Percentiles rank a stretch among this genome's conserved stretches.
These are phyloP conservation scores for Eulemur coronatus DNA, from an alignment of 2,797 vertebrate species.

Conservation along the genomic window DNA sequence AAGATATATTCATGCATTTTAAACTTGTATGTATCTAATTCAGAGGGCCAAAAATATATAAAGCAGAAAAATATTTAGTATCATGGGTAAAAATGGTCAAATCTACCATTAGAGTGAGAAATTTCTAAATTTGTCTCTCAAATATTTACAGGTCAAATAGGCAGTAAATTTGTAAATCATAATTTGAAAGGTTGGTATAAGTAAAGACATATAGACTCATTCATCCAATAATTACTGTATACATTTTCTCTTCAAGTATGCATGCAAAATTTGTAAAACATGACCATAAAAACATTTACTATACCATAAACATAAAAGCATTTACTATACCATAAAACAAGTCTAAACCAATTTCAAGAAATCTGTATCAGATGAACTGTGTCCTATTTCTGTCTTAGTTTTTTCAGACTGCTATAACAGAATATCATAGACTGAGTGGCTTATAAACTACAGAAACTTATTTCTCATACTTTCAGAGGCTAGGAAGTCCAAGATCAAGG, in stretches of 20 bases:
- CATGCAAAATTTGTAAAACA: neutral
- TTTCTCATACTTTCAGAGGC: neutral
- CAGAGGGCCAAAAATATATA: neutral
- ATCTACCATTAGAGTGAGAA: neutral
- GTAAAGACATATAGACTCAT: neutral
- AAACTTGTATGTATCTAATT: neutral
- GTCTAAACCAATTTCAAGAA: neutral
- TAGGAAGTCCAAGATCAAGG: neutral
- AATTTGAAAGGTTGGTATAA: neutral
- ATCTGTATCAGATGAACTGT: neutral
- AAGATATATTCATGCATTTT: neutral
- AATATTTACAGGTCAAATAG: neutral
- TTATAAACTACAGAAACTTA: neutral
- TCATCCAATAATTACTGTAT: neutral
- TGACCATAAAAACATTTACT: neutral
- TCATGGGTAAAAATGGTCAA: neutral
- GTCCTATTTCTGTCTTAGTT: neutral
- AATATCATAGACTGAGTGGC: neutral
- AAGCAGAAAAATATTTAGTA: neutral
- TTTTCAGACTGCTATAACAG: neutral
- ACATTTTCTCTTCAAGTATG: neutral
- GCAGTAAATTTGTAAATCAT: neutral
- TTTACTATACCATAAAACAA: neutral
- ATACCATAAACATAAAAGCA: neutral
- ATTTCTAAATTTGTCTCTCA: neutral